phyloP scores from a whole-genome alignment of 2,113 vertebrate species.

The Melanocharis versteri region DNA sequence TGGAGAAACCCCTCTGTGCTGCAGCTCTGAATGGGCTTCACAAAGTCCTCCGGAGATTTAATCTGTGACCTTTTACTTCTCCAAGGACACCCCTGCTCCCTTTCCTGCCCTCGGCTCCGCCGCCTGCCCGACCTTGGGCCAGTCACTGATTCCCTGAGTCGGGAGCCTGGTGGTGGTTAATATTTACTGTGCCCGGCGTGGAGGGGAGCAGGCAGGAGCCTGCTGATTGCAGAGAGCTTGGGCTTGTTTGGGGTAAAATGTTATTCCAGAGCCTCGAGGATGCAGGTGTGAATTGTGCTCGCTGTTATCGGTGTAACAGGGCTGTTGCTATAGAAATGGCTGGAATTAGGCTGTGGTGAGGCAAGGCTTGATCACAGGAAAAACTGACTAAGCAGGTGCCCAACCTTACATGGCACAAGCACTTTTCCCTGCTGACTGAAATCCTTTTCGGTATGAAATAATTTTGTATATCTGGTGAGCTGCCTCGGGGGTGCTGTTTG shows the following conservation, averaged over 20 bases:
- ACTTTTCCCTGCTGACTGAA: not conserved
- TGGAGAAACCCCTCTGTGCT: not conserved
- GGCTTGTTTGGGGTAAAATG: not conserved
- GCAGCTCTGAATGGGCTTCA: fast-evolving
- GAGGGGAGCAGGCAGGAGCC: not conserved
- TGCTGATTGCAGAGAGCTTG: fast-evolving
- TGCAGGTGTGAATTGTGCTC: not conserved
- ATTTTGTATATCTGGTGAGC: fast-evolving
- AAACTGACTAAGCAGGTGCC: not conserved
- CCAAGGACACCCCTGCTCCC: not conserved
- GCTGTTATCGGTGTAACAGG: fast-evolving
- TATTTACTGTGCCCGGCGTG: constrained; percentile 26
- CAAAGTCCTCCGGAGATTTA: not conserved
- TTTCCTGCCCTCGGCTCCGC: not conserved
- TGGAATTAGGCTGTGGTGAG: not conserved
- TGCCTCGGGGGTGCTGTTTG: fast-evolving
- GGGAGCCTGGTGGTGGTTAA: not conserved
- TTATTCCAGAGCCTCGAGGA: fast-evolving
- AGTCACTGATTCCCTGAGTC: not conserved
- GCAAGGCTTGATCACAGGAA: not conserved
- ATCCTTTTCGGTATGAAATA: not conserved
- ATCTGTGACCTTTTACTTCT: not conserved
- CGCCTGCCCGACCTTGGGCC: not conserved
- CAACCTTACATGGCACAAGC: fast-evolving
- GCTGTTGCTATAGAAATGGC: not conserved